These are phyloP conservation scores for Drosophila rubida DNA, from an alignment of 2,888 invertebrate species.

Conservation along the genomic window DNA sequence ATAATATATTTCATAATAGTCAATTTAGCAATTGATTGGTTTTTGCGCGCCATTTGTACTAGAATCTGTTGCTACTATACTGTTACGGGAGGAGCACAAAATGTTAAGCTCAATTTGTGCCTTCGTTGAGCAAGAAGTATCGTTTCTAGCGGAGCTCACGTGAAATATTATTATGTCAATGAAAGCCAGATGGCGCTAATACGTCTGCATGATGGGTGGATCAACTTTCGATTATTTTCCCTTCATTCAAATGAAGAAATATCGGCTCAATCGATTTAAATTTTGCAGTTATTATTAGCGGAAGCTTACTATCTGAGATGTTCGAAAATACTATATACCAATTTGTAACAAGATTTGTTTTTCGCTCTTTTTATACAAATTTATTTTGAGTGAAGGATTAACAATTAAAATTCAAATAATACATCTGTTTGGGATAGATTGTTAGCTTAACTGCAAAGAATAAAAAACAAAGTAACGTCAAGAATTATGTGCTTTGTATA, in stretches of 20 bases:
- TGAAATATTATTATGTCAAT: background rate
- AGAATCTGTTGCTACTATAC: background rate
- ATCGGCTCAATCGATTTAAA: too few relatives aligned
- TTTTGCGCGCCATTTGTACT: fast-evolving
- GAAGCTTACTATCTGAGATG: too few relatives aligned
- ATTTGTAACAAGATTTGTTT: too few relatives aligned
- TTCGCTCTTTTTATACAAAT: too few relatives aligned
- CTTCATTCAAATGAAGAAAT: too few relatives aligned
- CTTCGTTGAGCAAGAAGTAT: conserved; percentile 7
- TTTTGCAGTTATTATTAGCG: too few relatives aligned
- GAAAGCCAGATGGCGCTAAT: conserved; percentile 18
- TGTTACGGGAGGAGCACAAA: conserved; percentile 16
- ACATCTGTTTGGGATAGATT: background rate
- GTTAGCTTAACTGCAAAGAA: background rate
- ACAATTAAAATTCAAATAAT: too few relatives aligned
- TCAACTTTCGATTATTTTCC: background rate
- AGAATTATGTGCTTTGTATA: background rate
- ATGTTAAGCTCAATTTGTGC: background rate
- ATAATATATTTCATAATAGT: too few relatives aligned
- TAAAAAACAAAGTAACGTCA: background rate
- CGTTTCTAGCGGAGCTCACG: background rate
- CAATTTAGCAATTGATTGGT: background rate
- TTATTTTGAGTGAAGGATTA: too few relatives aligned
- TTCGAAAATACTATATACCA: too few relatives aligned
- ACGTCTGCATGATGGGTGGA: background rate